phyloP scores from a whole-genome alignment of 2,888 invertebrate genomes.

The Reticulitermes lucifugus region DNA sequence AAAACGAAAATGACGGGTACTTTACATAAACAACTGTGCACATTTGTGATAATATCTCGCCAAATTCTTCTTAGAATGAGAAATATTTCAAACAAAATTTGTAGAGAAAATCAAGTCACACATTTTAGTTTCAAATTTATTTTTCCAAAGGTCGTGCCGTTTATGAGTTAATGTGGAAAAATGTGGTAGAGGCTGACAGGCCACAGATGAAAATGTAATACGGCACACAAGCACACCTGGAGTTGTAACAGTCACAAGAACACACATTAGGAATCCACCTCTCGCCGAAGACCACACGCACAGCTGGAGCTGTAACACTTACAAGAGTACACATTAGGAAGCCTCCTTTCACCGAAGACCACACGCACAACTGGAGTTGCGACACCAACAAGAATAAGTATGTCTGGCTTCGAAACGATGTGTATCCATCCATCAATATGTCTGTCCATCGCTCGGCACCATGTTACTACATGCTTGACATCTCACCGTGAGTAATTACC shows the following conservation, averaged over 20 bases:
- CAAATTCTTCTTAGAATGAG: no score
- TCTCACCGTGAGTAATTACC: not conserved
- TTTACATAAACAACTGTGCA: no score
- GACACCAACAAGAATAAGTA: not conserved
- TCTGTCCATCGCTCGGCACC: not conserved
- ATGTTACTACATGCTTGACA: not conserved
- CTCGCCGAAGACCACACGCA: not conserved
- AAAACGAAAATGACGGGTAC: no score
- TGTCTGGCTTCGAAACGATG: not conserved
- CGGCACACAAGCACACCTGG: not conserved
- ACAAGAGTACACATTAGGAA: not conserved
- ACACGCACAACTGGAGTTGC: not conserved
- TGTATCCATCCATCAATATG: not conserved
- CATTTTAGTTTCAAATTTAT: no score
- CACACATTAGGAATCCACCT: not conserved
- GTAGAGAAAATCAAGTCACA: no score
- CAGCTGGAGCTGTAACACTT: not conserved
- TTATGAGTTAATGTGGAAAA: no score
- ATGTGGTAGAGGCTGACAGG: no score
- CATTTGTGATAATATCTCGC: no score
- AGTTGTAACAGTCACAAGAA: not conserved
- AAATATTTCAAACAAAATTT: no score
- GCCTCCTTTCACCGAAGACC: not conserved
- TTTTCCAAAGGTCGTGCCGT: no score
- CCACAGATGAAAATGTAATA: no score